Percentiles rank a stretch among this genome's conserved stretches.
Conservation (phyloP, 2,113 vertebrate species). For the Psophia crepitans region DNA sequence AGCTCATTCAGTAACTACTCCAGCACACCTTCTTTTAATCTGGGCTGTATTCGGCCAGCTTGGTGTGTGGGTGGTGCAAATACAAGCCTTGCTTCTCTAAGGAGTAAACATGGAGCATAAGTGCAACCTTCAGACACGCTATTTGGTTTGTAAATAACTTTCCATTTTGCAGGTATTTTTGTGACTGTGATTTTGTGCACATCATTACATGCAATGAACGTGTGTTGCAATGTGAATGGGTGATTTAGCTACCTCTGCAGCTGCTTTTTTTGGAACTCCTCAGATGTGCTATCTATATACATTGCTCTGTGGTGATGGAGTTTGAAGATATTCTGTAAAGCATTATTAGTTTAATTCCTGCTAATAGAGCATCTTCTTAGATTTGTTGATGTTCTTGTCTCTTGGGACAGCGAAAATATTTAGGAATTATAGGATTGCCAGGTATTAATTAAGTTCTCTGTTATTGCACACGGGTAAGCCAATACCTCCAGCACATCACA, state of each 20-base stretch:
- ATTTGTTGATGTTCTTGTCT: neutral
- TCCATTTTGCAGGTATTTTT: neutral
- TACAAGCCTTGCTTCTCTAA: neutral
- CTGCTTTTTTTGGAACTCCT: neutral
- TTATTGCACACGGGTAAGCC: neutral
- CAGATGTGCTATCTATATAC: neutral
- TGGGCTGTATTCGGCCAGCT: neutral
- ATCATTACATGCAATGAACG: neutral
- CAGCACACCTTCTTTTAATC: neutral
- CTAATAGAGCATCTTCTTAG: neutral
- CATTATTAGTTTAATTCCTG: neutral
- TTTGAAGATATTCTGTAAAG: neutral
- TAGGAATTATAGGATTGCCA: neutral
- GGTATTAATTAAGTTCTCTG: neutral
- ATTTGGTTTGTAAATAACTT: neutral
- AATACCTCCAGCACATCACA: neutral
- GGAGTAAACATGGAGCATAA: fast-evolving
- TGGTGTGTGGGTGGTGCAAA: neutral
- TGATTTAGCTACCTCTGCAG: neutral
- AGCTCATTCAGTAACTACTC: neutral
- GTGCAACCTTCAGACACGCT: neutral
- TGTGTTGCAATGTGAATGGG: fast-evolving
- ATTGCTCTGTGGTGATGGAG: neutral
- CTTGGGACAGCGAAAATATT: neutral
- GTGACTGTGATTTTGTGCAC: fast-evolving